Evolutionary conservation across 2,888 invertebrate genomes (phyloP).

Genomic region (Yponomeuta evonymella): DNA sequence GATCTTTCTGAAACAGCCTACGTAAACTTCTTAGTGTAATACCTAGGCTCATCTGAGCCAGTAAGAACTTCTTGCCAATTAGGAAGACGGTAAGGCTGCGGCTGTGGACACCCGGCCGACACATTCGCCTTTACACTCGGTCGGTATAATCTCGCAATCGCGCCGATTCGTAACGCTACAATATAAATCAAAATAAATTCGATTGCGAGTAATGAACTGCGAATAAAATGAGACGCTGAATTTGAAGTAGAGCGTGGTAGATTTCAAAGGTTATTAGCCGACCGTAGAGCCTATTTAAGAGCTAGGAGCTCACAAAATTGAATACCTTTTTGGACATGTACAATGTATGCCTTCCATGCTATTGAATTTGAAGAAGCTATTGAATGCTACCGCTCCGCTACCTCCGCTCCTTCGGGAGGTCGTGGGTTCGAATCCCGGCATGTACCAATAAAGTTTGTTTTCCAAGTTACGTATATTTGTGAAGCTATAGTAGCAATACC

Average conservation of each 20-base stretch:
- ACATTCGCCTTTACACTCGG: neutral
- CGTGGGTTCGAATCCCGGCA: too few species aligned
- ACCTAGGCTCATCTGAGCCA: neutral
- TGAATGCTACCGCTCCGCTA: too few species aligned
- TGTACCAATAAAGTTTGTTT: too few species aligned
- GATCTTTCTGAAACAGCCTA: too few species aligned
- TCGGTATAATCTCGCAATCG: conserved; percentile 5
- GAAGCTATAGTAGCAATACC: too few species aligned
- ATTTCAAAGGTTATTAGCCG: conserved; percentile 10
- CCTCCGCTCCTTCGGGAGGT: too few species aligned
- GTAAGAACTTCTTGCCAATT: neutral
- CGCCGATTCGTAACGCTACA: conserved; percentile 6
- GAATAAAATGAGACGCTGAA: neutral
- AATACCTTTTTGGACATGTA: neutral
- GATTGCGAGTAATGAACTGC: conserved; percentile 9
- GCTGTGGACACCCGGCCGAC: neutral
- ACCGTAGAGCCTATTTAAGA: neutral
- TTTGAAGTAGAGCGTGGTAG: conserved; percentile 2
- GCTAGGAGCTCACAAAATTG: too few species aligned
- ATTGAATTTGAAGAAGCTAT: too few species aligned
- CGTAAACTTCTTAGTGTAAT: too few species aligned
- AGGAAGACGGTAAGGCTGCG: neutral
- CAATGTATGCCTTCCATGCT: neutral
- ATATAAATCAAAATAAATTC: conserved; percentile 13
- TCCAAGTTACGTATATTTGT: too few species aligned